A percentile compares a stretch with the other conserved stretches of the same genome.
Evolutionary conservation across 2,113 vertebrate genomes (phyloP).

Genomic region (Trochalopteron elliotii): DNA sequence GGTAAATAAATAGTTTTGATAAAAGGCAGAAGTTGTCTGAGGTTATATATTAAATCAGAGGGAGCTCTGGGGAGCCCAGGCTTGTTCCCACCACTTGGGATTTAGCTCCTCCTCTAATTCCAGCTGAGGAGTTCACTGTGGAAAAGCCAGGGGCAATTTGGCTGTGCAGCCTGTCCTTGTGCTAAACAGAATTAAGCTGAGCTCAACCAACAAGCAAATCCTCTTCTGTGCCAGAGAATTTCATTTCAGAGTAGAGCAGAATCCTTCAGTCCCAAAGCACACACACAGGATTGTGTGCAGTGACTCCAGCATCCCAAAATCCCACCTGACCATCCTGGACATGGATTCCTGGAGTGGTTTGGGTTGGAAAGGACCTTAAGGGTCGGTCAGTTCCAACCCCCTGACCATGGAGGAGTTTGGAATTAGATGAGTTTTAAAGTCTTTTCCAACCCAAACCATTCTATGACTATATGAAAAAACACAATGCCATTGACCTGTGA

Average conservation of each 20-base stretch:
- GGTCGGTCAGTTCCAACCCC: neutral
- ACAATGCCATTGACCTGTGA: fast-evolving
- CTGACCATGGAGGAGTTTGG: neutral
- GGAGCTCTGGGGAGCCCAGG: neutral
- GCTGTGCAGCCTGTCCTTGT: neutral
- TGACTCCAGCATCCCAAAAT: neutral
- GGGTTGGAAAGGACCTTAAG: neutral
- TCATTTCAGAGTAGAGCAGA: neutral
- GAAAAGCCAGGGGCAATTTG: neutral
- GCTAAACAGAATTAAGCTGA: neutral
- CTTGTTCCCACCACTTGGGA: neutral
- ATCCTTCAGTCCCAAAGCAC: neutral
- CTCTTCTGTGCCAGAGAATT: neutral
- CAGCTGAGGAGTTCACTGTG: fast-evolving
- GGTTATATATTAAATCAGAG: fast-evolving
- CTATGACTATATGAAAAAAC: neutral
- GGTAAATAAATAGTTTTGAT: neutral
- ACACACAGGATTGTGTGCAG: neutral
- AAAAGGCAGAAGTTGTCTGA: neutral
- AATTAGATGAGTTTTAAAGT: neutral
- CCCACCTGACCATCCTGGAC: neutral
- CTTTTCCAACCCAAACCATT: neutral
- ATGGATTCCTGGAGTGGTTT: neutral
- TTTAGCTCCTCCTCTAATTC: neutral
- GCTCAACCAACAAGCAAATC: neutral